Evolutionary conservation across 2,888 invertebrate genomes (phyloP).

Genomic region (Tetheella fluctuosa): DNA sequence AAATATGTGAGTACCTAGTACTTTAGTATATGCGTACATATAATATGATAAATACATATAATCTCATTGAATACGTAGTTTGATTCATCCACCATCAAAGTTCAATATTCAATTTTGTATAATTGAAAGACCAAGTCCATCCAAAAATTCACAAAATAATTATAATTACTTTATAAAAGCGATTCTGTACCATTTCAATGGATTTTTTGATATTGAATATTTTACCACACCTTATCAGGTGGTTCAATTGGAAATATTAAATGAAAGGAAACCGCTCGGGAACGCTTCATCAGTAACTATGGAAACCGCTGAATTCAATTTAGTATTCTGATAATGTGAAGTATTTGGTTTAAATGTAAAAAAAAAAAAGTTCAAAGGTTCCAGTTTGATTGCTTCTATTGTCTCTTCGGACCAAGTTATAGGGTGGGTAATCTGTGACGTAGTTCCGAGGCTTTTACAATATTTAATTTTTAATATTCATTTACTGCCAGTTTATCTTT

Average conservation of each 20-base stretch:
- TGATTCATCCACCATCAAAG: too few relatives aligned
- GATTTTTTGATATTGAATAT: conserved; percentile 34
- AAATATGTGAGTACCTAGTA: too few relatives aligned
- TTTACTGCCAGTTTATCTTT: too few relatives aligned
- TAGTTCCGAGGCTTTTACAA: neutral
- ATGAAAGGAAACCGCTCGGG: conserved; percentile 26
- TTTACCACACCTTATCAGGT: conserved; percentile 28
- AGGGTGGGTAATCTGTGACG: neutral
- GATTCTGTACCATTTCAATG: conserved; percentile 22
- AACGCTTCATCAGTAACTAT: conserved; percentile 26
- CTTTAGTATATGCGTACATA: too few relatives aligned
- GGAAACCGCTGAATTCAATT: conserved; percentile 23
- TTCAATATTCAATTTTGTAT: too few relatives aligned
- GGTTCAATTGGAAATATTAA: conserved; percentile 34
- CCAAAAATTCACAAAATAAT: neutral
- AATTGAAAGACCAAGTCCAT: too few relatives aligned
- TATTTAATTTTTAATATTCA: too few relatives aligned
- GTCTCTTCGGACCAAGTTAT: neutral
- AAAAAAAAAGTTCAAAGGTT: neutral
- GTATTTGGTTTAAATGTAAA: neutral
- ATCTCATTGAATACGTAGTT: too few relatives aligned
- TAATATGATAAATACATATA: too few relatives aligned
- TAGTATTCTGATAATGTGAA: neutral
- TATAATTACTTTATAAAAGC: conserved; percentile 17
- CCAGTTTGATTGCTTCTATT: conserved; percentile 2